Conservation (phyloP, 2,797 vertebrate species). For the Peromyscus melanophrys region DNA sequence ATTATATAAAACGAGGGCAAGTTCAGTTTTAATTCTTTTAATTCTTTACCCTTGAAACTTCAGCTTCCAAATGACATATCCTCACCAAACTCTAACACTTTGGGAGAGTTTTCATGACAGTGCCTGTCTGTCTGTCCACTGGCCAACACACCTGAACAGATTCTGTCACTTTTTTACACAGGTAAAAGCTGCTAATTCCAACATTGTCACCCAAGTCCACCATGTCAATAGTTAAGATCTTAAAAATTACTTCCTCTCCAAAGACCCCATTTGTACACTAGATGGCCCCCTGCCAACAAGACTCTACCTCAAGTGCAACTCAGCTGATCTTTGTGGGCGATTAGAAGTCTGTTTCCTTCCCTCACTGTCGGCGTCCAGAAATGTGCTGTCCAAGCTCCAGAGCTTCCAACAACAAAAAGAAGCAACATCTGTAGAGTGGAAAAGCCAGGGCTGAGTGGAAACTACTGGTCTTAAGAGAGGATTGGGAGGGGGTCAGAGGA, state of each 20-base stretch:
- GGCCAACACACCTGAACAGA: too few relatives aligned
- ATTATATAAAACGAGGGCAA: neutral
- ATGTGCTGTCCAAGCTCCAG: neutral
- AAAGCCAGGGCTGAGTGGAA: neutral
- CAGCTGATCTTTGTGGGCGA: neutral
- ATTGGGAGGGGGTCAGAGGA: neutral
- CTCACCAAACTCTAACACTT: neutral
- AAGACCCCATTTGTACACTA: neutral
- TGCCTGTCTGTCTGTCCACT: neutral
- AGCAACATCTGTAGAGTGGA: neutral
- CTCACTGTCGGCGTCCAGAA: neutral
- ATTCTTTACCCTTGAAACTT: neutral
- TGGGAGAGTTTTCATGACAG: neutral
- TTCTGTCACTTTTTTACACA: neutral
- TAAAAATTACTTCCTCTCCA: slow-evolving; percentile 23
- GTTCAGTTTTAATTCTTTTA: slow-evolving; percentile 35
- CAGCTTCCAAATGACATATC: neutral
- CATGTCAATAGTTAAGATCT: neutral
- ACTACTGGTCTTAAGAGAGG: neutral
- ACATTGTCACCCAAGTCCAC: neutral
- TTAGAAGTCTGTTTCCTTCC: neutral
- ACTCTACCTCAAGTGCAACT: neutral
- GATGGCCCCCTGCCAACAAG: neutral
- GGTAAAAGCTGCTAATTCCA: neutral
- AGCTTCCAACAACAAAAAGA: neutral